Evolutionary conservation across 2,797 vertebrate species (phyloP).

Genomic region (Pantherophis alleghaniensis): DNA sequence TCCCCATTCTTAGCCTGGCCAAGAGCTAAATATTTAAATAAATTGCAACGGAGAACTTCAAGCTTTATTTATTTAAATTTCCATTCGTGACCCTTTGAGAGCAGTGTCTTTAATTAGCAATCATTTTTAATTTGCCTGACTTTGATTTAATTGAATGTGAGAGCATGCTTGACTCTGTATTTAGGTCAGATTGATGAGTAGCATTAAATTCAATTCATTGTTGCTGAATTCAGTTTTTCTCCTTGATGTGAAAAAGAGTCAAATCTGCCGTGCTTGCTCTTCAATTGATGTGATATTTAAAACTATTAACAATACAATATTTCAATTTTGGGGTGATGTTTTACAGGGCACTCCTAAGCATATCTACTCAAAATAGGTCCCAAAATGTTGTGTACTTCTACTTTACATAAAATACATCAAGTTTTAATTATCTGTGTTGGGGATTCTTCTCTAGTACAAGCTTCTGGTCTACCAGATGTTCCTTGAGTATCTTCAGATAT

Average conservation of each 20-base stretch:
- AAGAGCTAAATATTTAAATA: neutral
- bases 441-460: neutral
- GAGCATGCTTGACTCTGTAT: neutral
- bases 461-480: neutral
- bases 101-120: constrained; percentile 18
- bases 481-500: neutral
- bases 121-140: constrained; percentile 15
- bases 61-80: constrained; percentile 8
- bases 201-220: neutral
- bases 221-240: neutral
- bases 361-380: neutral
- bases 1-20: too few relatives aligned
- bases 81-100: neutral
- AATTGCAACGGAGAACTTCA: neutral
- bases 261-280: neutral
- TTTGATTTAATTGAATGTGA: constrained; percentile 9
- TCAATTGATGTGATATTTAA: neutral
- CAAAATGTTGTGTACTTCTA: neutral
- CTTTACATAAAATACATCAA: neutral
- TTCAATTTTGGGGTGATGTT: neutral
- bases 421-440: neutral
- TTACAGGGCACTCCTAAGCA: neutral
- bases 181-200: neutral
- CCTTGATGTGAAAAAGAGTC: neutral
- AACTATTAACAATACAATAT: neutral